Evolutionary conservation across 2,888 invertebrate species (phyloP).

Genomic region (Herminia tarsipennalis): DNA sequence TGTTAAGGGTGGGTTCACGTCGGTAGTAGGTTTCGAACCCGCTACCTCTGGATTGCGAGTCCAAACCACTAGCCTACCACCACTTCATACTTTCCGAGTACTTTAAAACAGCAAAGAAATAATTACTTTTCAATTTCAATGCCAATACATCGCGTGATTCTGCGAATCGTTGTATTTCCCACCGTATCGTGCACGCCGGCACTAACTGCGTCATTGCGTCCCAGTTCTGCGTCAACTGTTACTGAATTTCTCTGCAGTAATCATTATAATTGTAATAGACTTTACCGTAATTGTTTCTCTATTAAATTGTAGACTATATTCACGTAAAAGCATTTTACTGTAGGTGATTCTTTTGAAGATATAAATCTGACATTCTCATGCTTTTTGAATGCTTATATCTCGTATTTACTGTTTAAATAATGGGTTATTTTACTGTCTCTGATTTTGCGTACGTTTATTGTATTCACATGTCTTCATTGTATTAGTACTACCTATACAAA

Average conservation of each 20-base stretch:
- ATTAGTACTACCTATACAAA: too few species aligned
- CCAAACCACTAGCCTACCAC: too few species aligned
- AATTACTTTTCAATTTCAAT: conserved; percentile 9
- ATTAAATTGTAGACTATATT: conserved; percentile 18
- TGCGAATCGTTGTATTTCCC: conserved; percentile 20
- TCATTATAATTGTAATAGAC: conserved; percentile 33
- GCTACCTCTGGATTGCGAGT: too few species aligned
- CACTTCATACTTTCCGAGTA: too few species aligned
- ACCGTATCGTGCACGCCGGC: conserved; percentile 12
- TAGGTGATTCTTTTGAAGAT: conserved; percentile 6
- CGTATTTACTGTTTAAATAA: too few species aligned
- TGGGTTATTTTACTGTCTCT: too few species aligned
- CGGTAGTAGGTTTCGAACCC: too few species aligned
- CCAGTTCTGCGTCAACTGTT: conserved; percentile 30
- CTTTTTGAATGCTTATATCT: neutral
- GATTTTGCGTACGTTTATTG: too few species aligned
- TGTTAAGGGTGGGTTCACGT: too few species aligned
- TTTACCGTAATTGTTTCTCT: too few species aligned
- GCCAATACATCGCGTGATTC: conserved; percentile 1
- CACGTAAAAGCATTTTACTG: conserved; percentile 1
- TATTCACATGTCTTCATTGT: too few species aligned
- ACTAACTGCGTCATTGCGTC: conserved; percentile 13
- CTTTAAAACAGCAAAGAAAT: too few species aligned
- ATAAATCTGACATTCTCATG: neutral
- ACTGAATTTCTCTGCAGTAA: conserved; percentile 29